These are phyloP conservation scores for Nannospalax galili DNA, from an alignment of 2,113 vertebrate species.

Conservation along the genomic window DNA sequence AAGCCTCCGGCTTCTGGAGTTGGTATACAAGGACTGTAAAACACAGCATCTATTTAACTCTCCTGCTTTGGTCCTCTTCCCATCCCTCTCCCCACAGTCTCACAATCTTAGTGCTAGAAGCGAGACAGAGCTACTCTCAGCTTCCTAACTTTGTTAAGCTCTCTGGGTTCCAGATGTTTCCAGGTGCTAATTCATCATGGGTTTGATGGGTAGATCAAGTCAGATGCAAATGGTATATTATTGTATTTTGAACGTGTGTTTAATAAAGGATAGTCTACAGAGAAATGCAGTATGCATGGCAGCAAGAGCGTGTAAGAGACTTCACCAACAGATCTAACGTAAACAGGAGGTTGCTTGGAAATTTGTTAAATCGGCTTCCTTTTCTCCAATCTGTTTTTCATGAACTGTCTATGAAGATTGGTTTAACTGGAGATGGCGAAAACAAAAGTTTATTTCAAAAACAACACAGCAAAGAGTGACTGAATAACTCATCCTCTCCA, in stretches of 20 bases:
- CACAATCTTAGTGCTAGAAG: background rate
- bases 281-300: background rate
- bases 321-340: background rate
- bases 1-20: background rate
- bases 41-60: background rate
- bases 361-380: background rate
- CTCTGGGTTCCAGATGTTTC: conserved; percentile 3
- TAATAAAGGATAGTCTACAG: background rate
- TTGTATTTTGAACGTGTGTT: background rate
- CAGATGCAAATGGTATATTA: background rate
- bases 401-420: background rate
- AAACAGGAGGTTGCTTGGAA: conserved; percentile 3
- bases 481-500: background rate
- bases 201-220: background rate
- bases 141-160: background rate
- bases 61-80: background rate
- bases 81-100: too few species aligned
- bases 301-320: background rate
- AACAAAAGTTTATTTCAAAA: conserved; percentile 53
- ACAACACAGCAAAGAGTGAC: background rate
- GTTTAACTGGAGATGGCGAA: background rate
- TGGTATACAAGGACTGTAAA: background rate
- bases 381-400: conserved; percentile 35
- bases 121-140: background rate
- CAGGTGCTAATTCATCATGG: background rate